Conservation (phyloP, 1,140 invertebrate genomes). For the Orius laevigatus region DNA sequence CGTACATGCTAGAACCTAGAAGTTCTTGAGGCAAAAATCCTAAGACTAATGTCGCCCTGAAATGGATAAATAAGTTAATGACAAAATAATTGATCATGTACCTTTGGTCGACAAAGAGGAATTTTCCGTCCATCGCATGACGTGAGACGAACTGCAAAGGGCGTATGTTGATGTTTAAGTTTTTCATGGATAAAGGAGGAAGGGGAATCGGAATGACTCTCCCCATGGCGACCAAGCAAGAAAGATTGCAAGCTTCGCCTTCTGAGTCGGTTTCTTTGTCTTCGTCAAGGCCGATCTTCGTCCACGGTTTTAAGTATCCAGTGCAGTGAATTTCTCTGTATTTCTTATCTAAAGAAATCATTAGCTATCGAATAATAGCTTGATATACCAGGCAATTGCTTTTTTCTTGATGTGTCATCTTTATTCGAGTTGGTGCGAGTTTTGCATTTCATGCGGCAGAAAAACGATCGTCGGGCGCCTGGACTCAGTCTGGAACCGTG, state of each 20-base stretch:
- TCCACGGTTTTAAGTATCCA: conserved; percentile 85
- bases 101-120: conserved; percentile 52
- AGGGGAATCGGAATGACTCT: conserved; percentile 37
- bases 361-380: not conserved
- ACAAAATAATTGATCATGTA: conserved; percentile 25
- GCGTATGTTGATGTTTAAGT: conserved; percentile 20
- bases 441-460: conserved; percentile 83
- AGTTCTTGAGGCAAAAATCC: conserved; percentile 87
- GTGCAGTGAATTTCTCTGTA: conserved; percentile 73
- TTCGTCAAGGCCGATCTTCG: conserved; percentile 52
- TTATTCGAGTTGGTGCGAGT: conserved; percentile 37
- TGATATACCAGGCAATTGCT: not conserved
- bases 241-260: conserved; percentile 56
- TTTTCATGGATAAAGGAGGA: conserved; percentile 16
- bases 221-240: conserved; percentile 71
- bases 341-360: conserved; percentile 41
- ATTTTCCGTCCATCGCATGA: conserved; percentile 41
- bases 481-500: conserved; percentile 60
- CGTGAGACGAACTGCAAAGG: conserved; percentile 39
- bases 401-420: conserved; percentile 38
- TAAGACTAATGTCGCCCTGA: conserved; percentile 67
- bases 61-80: conserved; percentile 19
- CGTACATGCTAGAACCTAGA: conserved; percentile 81
- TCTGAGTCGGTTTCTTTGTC: conserved; percentile 42
- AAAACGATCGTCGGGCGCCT: conserved; percentile 77